Evolutionary conservation across 2,797 vertebrate species (phyloP).

Genomic region (Pseudotriccus pelzelni): DNA sequence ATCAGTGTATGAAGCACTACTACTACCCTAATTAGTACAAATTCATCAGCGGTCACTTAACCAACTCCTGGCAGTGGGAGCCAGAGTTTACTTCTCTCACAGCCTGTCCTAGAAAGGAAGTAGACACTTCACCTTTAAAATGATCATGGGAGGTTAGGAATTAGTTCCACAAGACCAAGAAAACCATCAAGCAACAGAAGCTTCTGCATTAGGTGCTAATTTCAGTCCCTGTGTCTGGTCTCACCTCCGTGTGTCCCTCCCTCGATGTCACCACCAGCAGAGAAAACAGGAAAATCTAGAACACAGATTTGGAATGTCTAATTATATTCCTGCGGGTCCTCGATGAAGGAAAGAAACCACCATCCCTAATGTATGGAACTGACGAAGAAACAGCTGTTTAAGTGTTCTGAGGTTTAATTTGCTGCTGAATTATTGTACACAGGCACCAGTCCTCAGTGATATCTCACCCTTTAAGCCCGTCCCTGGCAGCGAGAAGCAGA

Average conservation of each 20-base stretch:
- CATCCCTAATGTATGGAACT: neutral
- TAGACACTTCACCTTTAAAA: neutral
- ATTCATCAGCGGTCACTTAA: fast-evolving
- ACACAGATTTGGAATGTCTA: neutral
- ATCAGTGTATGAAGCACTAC: fast-evolving
- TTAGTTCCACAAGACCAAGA: neutral
- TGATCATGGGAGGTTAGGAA: neutral
- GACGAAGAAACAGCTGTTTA: neutral
- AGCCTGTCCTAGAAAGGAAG: neutral
- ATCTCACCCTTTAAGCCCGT: neutral
- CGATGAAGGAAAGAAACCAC: neutral
- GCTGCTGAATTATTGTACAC: neutral
- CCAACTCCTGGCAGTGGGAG: neutral
- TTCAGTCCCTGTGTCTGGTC: fast-evolving
- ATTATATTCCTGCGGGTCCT: neutral
- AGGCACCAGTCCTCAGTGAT: neutral
- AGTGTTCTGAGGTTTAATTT: neutral
- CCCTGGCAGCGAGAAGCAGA: neutral
- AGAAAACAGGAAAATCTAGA: neutral
- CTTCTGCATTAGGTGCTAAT: neutral
- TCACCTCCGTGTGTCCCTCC: neutral
- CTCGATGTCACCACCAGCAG: neutral
- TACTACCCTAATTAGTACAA: neutral
- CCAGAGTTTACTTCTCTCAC: neutral
- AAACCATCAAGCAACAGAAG: neutral